A percentile compares a stretch with the other conserved stretches of the same genome.
phyloP scores from a whole-genome alignment of 1,140 invertebrate genomes.

The Leptinotarsa undecemlineata region DNA sequence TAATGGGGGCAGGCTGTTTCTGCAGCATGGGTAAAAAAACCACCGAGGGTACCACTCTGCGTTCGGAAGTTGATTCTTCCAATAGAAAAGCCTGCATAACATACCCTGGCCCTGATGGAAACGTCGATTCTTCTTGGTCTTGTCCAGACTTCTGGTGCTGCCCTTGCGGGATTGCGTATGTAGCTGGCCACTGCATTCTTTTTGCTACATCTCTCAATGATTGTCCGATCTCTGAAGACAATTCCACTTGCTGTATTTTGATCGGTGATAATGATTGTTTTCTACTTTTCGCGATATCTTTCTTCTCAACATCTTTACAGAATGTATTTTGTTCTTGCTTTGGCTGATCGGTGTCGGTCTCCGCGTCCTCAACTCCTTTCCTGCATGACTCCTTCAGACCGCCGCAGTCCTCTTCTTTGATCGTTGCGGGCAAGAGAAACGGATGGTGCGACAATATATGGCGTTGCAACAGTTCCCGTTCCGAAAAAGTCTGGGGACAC shows the following conservation, averaged over 20 bases:
- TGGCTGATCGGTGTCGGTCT: constrained; percentile 45
- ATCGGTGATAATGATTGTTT: constrained; percentile 54
- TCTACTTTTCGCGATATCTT: constrained; percentile 39
- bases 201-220: constrained; percentile 61
- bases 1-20: constrained; percentile 77
- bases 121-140: constrained; percentile 32
- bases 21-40: constrained; percentile 90
- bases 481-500: constrained; percentile 62
- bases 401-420: constrained; percentile 49
- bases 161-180: constrained; percentile 61
- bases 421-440: constrained; percentile 61
- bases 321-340: constrained; percentile 51
- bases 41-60: constrained; percentile 78
- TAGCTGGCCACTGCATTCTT: constrained; percentile 62
- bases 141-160: constrained; percentile 13
- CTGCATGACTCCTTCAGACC: constrained; percentile 43
- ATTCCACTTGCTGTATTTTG: constrained; percentile 52
- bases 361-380: constrained; percentile 42
- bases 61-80: constrained; percentile 62
- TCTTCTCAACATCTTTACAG: background rate
- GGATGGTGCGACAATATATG: constrained; percentile 64
- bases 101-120: constrained; percentile 43
- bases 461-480: constrained; percentile 63
- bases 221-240: constrained; percentile 57
- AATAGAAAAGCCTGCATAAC: constrained; percentile 85